Evolutionary conservation across 2,113 vertebrate species (phyloP), one percentile per base, ranked within the genome.

Genomic region (Lepus timidus): DNA sequence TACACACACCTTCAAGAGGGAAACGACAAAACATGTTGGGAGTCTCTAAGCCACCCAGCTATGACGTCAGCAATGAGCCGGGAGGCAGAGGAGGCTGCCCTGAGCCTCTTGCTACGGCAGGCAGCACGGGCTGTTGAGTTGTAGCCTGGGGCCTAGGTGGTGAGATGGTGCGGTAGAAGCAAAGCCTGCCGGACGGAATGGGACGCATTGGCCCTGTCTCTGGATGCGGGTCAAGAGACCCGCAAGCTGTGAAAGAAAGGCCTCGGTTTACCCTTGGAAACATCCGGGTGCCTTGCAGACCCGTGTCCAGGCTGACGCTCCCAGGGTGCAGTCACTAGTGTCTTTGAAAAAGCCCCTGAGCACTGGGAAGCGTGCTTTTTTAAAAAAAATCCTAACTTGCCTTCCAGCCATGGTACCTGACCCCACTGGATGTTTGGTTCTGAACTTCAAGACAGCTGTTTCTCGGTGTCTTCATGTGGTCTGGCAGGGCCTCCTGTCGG

Each of bases 321-420:
- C 81, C 58, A 90, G 39, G 16, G 20, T 85, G 3, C 62, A 75
- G 75, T 55, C 76, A 8, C 31, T 89, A 25, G 68, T 36, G 29
- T 89, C 88, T 90, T 52, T 44, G 44, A 44, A 44, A 7, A 44
- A 44, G 44, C 44, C 44, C 7, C 44, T 44, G 44, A 80, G 58
- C 44, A 85, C 62, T 52, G 44, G 83, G 68, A 61, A 73, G 3
- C 80, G 17, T 78, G 44, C 29, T 80, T 83, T 70, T 4, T 55
- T 14, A 58, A 58, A 58, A 44, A 44, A 44, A 44, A 44, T 74
- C 55, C 68, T 93, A 27, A 75, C 39, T 94, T 93, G 84, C 58
- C 70, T 90, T 82, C 87, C 62, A 58, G 52, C 39, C 17, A 62
- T 95, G 95, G 96, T 95, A 97, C 95, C 65, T 64, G 80, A 84